Conservation (phyloP, 2,113 vertebrate genomes). For the Rhombomys opimus region DNA sequence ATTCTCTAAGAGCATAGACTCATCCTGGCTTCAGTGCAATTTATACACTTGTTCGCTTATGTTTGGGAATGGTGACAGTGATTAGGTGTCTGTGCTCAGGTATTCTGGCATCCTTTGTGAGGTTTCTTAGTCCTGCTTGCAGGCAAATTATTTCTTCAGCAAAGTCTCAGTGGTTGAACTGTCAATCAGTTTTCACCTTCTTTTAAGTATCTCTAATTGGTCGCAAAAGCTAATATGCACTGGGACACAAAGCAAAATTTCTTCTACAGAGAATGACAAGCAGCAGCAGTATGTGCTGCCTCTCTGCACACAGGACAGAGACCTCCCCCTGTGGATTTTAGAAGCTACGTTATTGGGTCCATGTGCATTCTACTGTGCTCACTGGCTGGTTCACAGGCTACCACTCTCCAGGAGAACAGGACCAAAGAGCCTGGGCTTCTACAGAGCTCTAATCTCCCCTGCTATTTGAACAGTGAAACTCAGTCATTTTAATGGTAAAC, state of each 20-base stretch:
- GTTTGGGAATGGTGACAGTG: not conserved
- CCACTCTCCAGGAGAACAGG: not conserved
- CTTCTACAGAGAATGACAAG: not conserved
- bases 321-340: not conserved
- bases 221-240: not conserved
- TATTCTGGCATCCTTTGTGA: not conserved
- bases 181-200: not conserved
- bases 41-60: not conserved
- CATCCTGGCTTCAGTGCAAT: not conserved
- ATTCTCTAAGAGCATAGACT: not conserved
- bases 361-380: not conserved
- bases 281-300: not conserved
- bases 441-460: not conserved
- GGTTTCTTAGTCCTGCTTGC: not conserved
- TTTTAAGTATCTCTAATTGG: not conserved
- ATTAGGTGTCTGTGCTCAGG: not conserved
- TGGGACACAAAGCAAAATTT: not conserved
- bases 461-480: not conserved
- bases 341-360: not conserved
- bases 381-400: not conserved
- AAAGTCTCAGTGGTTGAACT: not conserved
- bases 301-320: not conserved
- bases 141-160: not conserved
- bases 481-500: not conserved
- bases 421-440: not conserved